Conservation (phyloP, 2,797 vertebrate species). For the Tauraco hartlaubi region DNA sequence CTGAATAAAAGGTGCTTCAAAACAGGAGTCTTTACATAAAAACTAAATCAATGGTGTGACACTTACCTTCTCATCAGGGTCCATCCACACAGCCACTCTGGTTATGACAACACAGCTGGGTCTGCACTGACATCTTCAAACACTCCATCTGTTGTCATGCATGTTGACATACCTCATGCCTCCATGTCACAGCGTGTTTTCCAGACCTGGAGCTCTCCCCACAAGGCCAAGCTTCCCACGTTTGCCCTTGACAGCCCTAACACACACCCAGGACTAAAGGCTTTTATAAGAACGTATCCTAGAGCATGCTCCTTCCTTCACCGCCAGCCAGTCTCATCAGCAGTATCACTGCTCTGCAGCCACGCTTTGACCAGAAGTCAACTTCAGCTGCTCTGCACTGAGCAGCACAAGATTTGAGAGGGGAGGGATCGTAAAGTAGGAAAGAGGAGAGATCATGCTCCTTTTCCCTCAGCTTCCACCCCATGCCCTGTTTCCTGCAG, state of each 20-base stretch:
- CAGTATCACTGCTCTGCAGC: neutral
- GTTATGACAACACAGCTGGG: neutral
- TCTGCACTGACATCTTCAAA: neutral
- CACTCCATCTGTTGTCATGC: accelerated
- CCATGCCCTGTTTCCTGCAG: neutral
- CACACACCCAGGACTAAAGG: neutral
- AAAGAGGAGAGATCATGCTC: neutral
- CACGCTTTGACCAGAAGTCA: neutral
- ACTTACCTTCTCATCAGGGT: neutral
- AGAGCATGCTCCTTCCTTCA: neutral
- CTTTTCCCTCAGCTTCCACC: neutral
- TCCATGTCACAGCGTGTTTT: accelerated
- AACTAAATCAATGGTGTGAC: neutral
- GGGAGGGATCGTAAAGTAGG: neutral
- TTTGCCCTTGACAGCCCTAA: neutral
- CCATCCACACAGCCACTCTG: neutral
- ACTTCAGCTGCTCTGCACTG: neutral
- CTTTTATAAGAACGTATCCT: neutral
- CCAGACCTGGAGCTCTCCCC: neutral
- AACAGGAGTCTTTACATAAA: neutral
- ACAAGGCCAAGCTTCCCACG: neutral
- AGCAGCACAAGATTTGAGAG: neutral
- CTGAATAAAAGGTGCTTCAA: neutral
- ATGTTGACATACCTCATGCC: neutral
- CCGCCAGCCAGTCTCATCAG: neutral